These are phyloP conservation scores for Platorchestia sp. DNA, from an alignment of 1,140 invertebrate species.

Conservation along the genomic window DNA sequence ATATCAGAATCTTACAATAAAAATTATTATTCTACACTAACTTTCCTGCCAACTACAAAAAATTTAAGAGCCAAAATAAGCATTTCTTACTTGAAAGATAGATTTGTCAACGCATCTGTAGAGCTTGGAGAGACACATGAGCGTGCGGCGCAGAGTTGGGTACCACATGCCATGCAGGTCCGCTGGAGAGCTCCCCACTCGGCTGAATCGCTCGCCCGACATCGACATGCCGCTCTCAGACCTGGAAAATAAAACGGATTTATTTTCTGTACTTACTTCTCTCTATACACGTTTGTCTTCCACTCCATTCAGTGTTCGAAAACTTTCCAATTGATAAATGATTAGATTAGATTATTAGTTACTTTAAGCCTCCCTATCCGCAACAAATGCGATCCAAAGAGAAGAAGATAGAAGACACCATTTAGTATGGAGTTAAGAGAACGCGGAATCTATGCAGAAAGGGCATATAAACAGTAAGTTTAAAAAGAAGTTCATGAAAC, in stretches of 20 bases:
- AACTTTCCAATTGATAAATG: too few species aligned
- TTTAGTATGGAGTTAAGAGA: too few species aligned
- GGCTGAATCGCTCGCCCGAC: slow-evolving; percentile 64
- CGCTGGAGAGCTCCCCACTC: slow-evolving; percentile 81
- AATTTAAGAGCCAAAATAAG: not conserved
- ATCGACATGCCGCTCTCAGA: slow-evolving; percentile 71
- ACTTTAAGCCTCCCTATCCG: too few species aligned
- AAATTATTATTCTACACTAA: too few species aligned
- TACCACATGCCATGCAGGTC: slow-evolving; percentile 99
- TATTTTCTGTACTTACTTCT: not conserved
- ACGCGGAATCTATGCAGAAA: too few species aligned
- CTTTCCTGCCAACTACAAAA: too few species aligned
- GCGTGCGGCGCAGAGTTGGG: slow-evolving; percentile 92
- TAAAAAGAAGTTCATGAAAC: too few species aligned
- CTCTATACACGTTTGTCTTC: not conserved
- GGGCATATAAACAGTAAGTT: too few species aligned
- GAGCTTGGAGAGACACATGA: slow-evolving; percentile 94
- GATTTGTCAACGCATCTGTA: slow-evolving; percentile 95
- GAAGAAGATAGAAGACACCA: too few species aligned
- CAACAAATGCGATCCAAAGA: too few species aligned
- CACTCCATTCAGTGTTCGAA: not conserved
- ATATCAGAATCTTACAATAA: not conserved
- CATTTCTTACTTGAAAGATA: slow-evolving; percentile 83
- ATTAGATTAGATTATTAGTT: too few species aligned
- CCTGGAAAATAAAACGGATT: not conserved